A percentile compares a stretch with the other conserved stretches of the same genome.
Conservation (phyloP, 1,140 invertebrate species). For the Dendrolimus punctatus region DNA sequence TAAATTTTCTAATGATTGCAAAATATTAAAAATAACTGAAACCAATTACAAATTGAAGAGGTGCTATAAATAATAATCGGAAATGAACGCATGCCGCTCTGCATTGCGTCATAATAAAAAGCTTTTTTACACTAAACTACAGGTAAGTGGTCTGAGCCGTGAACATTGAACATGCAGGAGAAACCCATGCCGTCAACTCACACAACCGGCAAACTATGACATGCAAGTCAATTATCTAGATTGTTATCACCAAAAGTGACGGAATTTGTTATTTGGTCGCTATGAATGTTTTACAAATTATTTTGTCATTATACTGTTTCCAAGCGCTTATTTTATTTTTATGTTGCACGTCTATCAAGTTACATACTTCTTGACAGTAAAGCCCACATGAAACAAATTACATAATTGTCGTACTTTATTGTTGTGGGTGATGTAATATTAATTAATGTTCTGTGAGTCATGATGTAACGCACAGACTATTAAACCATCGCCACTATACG, state of each 20-base stretch:
- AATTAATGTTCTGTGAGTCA: too few relatives aligned
- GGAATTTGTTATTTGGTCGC: slow-evolving; percentile 1
- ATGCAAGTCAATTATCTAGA: slow-evolving; percentile 11
- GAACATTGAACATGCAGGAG: slow-evolving; percentile 2
- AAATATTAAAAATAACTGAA: too few relatives aligned
- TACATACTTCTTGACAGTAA: too few relatives aligned
- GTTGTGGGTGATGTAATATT: too few relatives aligned
- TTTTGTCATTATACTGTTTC: not conserved
- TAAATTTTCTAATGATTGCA: too few relatives aligned
- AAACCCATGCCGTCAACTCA: slow-evolving; percentile 14
- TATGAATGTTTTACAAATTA: not conserved
- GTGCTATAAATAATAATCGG: not conserved
- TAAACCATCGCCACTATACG: too few relatives aligned
- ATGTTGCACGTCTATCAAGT: too few relatives aligned
- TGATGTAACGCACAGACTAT: too few relatives aligned
- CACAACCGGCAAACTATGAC: slow-evolving; percentile 1
- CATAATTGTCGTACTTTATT: too few relatives aligned
- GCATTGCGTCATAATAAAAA: slow-evolving; percentile 3
- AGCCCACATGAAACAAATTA: too few relatives aligned
- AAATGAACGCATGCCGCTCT: not conserved
- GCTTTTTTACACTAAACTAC: slow-evolving; percentile 1
- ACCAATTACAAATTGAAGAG: not conserved
- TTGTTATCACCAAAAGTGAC: slow-evolving; percentile 1
- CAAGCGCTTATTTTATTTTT: not conserved
- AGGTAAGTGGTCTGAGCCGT: slow-evolving; percentile 3